Conservation (phyloP, 2,113 vertebrate genomes). For the Furnarius figulus region DNA sequence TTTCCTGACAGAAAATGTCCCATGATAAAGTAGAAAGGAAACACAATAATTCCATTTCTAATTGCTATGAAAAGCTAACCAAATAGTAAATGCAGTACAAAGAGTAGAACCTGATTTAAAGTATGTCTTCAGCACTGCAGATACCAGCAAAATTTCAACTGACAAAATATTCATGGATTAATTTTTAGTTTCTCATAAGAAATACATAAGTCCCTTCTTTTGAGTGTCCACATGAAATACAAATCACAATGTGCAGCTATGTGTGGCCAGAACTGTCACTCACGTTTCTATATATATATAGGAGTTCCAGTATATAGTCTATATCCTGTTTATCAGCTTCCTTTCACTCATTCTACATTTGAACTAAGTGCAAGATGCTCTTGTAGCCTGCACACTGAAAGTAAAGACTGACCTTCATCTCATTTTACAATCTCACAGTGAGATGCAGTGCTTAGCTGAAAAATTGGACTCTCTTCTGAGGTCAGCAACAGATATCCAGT, state of each 20-base stretch:
- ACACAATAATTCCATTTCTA: background rate
- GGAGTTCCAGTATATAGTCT: background rate
- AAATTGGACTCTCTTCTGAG: background rate
- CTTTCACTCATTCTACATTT: background rate
- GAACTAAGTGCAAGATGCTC: background rate
- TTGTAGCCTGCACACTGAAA: background rate
- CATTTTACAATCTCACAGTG: background rate
- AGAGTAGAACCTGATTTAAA: slow-evolving; percentile 12
- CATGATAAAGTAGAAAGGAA: background rate
- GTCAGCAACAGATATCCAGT: background rate
- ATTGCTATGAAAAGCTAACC: slow-evolving; percentile 7
- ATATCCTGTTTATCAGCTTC: background rate
- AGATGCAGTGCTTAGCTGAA: background rate
- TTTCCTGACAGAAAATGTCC: slow-evolving; percentile 13
- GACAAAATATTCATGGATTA: background rate
- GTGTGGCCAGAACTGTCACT: background rate
- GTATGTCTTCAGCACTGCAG: background rate
- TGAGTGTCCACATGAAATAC: background rate
- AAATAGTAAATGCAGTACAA: background rate
- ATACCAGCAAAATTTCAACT: background rate
- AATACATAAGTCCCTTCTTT: background rate
- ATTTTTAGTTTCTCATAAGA: background rate
- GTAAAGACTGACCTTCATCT: background rate
- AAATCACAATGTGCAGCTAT: background rate
- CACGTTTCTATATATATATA: background rate